These are phyloP conservation scores for Schrankia costaestrigalis DNA, from an alignment of 2,888 invertebrate species.

Conservation along the genomic window DNA sequence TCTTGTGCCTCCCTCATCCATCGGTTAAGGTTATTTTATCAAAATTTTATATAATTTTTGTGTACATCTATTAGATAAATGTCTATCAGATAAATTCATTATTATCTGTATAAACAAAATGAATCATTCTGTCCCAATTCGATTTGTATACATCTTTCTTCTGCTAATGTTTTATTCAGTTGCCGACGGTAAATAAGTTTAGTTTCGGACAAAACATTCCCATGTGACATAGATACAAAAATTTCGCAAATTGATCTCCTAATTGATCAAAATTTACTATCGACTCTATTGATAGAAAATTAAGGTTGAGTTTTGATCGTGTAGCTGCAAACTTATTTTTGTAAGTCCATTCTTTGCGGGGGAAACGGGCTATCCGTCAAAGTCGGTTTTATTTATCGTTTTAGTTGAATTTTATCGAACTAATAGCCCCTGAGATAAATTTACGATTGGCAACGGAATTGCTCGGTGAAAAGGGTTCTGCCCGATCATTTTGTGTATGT, in stretches of 20 bases:
- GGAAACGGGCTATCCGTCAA: slow-evolving; percentile 76
- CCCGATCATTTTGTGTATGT: slow-evolving; percentile 26
- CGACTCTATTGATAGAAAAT: neutral
- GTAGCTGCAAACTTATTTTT: slow-evolving; percentile 25
- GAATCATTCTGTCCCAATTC: slow-evolving; percentile 55
- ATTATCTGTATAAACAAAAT: slow-evolving; percentile 45
- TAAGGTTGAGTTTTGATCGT: slow-evolving; percentile 16
- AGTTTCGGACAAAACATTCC: slow-evolving; percentile 77
- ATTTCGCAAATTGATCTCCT: slow-evolving; percentile 39
- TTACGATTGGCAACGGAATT: slow-evolving; percentile 71
- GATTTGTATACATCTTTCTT: slow-evolving; percentile 57
- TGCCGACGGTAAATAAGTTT: slow-evolving; percentile 70
- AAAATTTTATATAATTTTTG: too few relatives aligned
- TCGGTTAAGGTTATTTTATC: too few relatives aligned
- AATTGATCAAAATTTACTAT: neutral
- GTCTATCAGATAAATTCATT: slow-evolving; percentile 32
- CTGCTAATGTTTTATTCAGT: slow-evolving; percentile 70
- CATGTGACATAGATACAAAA: slow-evolving; percentile 73
- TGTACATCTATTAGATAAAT: slow-evolving; percentile 4
- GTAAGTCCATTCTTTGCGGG: slow-evolving; percentile 63
- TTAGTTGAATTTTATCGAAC: slow-evolving; percentile 80
- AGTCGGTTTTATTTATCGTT: slow-evolving; percentile 79
- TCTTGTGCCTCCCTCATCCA: too few relatives aligned
- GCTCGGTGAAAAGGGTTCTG: slow-evolving; percentile 66
- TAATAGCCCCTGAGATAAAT: slow-evolving; percentile 77